These are phyloP conservation scores for Chelonoidis abingdonii DNA, from an alignment of 2,113 vertebrate genomes.

Conservation along the genomic window DNA sequence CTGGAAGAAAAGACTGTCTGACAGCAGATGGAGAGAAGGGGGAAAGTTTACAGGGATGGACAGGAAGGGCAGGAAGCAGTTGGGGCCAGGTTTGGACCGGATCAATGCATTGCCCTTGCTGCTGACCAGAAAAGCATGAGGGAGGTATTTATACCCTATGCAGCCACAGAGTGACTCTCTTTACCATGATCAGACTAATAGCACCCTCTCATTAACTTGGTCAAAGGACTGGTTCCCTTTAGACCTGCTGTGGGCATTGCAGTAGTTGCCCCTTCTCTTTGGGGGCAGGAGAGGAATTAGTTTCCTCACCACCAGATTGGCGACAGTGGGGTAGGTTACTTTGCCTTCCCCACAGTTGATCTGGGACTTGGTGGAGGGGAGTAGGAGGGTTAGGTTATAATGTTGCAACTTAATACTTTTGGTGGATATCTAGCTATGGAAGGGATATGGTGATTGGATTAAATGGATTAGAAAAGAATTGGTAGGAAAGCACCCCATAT, in stretches of 20 bases:
- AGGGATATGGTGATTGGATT: neutral
- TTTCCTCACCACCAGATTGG: no score
- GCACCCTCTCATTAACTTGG: neutral
- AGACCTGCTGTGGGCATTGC: no score
- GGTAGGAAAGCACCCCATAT: neutral
- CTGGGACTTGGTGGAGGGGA: neutral
- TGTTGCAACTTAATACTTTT: neutral
- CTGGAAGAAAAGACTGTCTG: no score
- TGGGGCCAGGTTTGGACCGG: no score
- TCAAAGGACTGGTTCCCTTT: neutral
- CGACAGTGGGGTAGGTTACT: no score
- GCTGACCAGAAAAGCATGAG: no score
- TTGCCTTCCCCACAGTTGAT: neutral
- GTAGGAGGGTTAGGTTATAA: neutral
- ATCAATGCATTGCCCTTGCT: no score
- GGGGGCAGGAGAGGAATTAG: neutral
- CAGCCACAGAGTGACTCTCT: neutral
- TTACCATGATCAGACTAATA: no score
- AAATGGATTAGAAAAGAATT: neutral
- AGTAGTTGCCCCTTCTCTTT: neutral
- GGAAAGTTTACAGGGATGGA: no score
- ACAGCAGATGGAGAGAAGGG: no score
- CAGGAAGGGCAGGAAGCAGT: no score
- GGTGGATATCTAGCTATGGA: neutral
- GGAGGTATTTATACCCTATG: no score